Evolutionary conservation across 1,140 invertebrate genomes (phyloP).

Genomic region (Drosophila insularis): DNA sequence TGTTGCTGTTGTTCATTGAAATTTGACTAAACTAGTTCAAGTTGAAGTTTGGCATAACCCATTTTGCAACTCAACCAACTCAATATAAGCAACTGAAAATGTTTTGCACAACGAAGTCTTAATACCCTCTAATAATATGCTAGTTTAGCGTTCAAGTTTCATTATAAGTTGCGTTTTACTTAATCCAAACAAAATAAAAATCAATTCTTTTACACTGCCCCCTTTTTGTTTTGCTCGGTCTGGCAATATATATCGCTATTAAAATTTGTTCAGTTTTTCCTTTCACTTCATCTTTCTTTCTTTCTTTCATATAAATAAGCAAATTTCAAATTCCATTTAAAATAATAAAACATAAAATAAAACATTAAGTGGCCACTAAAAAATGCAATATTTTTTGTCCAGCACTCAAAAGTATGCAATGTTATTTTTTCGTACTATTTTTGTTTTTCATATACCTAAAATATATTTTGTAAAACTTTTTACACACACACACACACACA

Average conservation of each 20-base stretch:
- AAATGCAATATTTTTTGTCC: conserved; percentile 62
- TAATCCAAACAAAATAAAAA: too few species aligned
- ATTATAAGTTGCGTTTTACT: too few species aligned
- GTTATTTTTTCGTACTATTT: conserved; percentile 12
- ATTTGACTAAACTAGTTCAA: conserved; percentile 17
- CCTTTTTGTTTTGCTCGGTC: not conserved
- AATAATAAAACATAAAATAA: conserved; percentile 13
- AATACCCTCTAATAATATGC: not conserved
- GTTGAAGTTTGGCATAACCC: conserved; percentile 8
- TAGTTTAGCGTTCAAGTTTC: too few species aligned
- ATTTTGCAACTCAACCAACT: not conserved
- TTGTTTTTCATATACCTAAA: conserved; percentile 4
- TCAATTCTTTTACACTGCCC: too few species aligned
- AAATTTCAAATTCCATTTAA: not conserved
- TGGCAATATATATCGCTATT: not conserved
- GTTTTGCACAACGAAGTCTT: not conserved
- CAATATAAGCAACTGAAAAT: not conserved
- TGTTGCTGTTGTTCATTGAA: conserved; percentile 14
- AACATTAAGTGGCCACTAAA: conserved; percentile 52
- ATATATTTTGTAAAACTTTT: conserved; percentile 46
- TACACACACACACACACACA: conserved; percentile 14
- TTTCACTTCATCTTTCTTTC: not conserved
- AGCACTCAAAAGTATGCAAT: conserved; percentile 74
- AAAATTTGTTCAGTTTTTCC: not conserved
- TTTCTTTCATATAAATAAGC: not conserved